Conservation (phyloP, 1,140 invertebrate species). For the Trachymyrmex septentrionalis region DNA sequence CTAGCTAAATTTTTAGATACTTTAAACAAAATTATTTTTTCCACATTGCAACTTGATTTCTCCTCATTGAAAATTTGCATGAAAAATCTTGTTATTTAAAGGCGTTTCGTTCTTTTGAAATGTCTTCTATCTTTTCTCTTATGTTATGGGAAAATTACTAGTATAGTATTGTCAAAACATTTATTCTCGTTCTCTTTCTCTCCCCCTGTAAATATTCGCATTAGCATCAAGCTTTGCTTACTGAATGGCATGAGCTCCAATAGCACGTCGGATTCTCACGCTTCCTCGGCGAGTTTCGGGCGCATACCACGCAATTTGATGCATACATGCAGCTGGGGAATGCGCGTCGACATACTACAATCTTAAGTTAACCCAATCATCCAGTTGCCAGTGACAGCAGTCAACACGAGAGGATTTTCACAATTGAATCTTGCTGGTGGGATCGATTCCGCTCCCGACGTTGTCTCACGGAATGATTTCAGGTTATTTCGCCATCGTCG, state of each 20-base stretch:
- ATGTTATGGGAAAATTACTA: not conserved
- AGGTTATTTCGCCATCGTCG: constrained; percentile 69
- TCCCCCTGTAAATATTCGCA: not conserved
- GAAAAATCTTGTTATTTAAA: not conserved
- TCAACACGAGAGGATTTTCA: constrained; percentile 24
- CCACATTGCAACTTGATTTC: not conserved
- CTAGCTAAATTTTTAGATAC: too few relatives aligned
- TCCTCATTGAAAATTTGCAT: not conserved
- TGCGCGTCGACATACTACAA: constrained; percentile 44
- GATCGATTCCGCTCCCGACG: constrained; percentile 65
- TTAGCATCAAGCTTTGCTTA: constrained; percentile 15
- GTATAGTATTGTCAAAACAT: not conserved
- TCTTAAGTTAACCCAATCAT: constrained; percentile 35
- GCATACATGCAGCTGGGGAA: constrained; percentile 49
- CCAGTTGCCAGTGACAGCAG: constrained; percentile 45
- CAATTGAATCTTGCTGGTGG: constrained; percentile 68
- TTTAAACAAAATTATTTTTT: too few relatives aligned
- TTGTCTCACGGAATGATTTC: constrained; percentile 64
- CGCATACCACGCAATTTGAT: constrained; percentile 43
- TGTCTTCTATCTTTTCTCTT: not conserved
- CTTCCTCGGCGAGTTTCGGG: constrained; percentile 1
- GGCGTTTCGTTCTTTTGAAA: not conserved
- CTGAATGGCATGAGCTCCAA: not conserved
- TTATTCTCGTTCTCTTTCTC: not conserved
- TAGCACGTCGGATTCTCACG: constrained; percentile 13